phyloP scores from a whole-genome alignment of 2,797 vertebrate genomes.

The Phoeniculus purpureus region DNA sequence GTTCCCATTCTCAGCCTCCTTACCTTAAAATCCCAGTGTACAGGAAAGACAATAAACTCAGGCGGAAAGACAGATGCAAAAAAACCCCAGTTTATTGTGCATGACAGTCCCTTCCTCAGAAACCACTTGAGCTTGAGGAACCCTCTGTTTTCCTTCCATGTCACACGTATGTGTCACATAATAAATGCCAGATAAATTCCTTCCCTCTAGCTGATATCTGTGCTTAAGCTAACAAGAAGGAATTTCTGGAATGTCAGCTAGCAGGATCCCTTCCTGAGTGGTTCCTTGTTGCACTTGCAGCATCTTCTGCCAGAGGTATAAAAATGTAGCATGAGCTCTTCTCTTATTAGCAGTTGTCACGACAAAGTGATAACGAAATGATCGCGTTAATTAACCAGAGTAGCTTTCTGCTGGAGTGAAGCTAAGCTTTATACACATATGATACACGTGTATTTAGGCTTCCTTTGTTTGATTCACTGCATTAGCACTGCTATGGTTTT shows the following conservation, averaged over 20 bases:
- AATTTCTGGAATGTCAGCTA: not conserved
- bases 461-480: not conserved
- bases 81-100: not conserved
- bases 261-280: not conserved
- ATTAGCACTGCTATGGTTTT: not conserved
- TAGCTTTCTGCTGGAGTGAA: not conserved
- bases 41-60: not conserved
- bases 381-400: not conserved
- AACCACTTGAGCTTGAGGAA: not conserved
- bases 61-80: not conserved
- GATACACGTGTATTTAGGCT: not conserved
- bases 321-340: not conserved
- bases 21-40: not conserved
- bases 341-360: not conserved
- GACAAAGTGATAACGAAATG: constrained; percentile 6
- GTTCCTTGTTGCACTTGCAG: not conserved
- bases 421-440: not conserved
- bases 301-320: not conserved
- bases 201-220: not conserved
- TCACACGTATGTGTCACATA: not conserved
- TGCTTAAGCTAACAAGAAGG: not conserved
- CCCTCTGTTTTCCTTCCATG: not conserved
- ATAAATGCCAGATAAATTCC: not conserved
- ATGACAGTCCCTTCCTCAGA: not conserved
- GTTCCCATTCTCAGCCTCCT: not conserved